A percentile compares a stretch with the other conserved stretches of the same genome.
These are phyloP conservation scores for Dexiosoma caninum DNA, from an alignment of 2,888 invertebrate genomes.

Conservation along the genomic window DNA sequence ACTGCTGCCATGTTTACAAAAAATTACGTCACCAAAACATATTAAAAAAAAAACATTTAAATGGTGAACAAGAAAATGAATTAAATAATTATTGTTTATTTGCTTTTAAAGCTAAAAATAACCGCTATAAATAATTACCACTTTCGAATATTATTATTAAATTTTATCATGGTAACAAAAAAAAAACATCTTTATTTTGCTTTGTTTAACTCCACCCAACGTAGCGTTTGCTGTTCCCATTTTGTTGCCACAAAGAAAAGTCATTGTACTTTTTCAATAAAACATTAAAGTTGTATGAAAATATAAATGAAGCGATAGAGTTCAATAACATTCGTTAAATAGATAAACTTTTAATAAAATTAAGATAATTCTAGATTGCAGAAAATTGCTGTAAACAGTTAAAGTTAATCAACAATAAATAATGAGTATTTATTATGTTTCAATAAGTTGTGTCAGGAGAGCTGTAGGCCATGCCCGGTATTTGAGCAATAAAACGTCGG, in stretches of 20 bases:
- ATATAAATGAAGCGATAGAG: not conserved
- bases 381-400: too few species aligned
- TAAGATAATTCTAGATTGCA: too few species aligned
- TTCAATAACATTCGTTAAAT: not conserved
- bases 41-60: too few species aligned
- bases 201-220: slow-evolving; percentile 13
- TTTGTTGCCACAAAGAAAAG: slow-evolving; percentile 15
- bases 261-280: slow-evolving; percentile 41
- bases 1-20: not conserved
- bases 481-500: too few species aligned
- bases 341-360: not conserved
- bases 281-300: not conserved
- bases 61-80: not conserved
- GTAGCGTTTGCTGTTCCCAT: not conserved
- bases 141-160: not conserved
- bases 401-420: too few species aligned
- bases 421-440: too few species aligned
- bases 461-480: too few species aligned
- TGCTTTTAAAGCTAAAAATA: not conserved
- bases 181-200: not conserved
- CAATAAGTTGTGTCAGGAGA: too few species aligned
- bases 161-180: not conserved
- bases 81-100: not conserved
- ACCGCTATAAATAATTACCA: slow-evolving; percentile 7
- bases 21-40: too few species aligned